phyloP scores from a whole-genome alignment of 1,140 invertebrate genomes.

The Cherax quadricarinatus region DNA sequence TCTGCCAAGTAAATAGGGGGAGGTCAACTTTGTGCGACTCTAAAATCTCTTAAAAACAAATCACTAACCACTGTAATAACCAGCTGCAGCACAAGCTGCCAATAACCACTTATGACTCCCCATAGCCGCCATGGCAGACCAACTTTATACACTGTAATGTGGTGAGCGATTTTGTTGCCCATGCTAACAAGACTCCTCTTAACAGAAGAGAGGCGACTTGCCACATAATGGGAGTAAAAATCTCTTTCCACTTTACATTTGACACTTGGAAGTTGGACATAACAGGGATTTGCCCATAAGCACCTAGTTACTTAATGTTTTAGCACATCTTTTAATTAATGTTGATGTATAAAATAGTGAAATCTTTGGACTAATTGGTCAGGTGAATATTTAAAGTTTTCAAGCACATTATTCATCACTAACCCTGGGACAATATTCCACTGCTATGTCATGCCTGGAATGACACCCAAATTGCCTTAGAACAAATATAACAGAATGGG shows the following conservation, averaged over 20 bases:
- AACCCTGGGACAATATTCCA: conserved; percentile 41
- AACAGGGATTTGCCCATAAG: conserved; percentile 64
- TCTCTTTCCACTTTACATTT: conserved; percentile 59
- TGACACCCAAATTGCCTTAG: conserved; percentile 54
- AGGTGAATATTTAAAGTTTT: conserved; percentile 23
- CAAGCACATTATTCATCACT: neutral
- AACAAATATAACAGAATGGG: conserved; percentile 32
- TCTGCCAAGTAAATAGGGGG: conserved; percentile 74
- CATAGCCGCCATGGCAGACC: conserved; percentile 73
- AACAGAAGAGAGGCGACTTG: neutral
- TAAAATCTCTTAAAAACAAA: conserved; percentile 32
- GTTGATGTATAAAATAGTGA: conserved; percentile 30
- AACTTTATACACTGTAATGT: conserved; percentile 66
- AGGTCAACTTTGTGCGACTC: conserved; percentile 60
- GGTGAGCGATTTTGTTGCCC: conserved; percentile 20
- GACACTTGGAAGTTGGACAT: conserved; percentile 65
- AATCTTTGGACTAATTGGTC: conserved; percentile 60
- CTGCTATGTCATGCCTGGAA: conserved; percentile 51
- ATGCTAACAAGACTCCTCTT: neutral
- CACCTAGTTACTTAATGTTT: conserved; percentile 41
- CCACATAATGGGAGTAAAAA: neutral
- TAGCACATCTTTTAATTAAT: conserved; percentile 39
- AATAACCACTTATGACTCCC: conserved; percentile 66
- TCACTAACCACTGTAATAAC: conserved; percentile 41
- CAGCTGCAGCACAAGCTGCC: conserved; percentile 11